Conservation (phyloP, 37 sponge, comb jelly and placozoan species). For the Oscarella lobularis region DNA sequence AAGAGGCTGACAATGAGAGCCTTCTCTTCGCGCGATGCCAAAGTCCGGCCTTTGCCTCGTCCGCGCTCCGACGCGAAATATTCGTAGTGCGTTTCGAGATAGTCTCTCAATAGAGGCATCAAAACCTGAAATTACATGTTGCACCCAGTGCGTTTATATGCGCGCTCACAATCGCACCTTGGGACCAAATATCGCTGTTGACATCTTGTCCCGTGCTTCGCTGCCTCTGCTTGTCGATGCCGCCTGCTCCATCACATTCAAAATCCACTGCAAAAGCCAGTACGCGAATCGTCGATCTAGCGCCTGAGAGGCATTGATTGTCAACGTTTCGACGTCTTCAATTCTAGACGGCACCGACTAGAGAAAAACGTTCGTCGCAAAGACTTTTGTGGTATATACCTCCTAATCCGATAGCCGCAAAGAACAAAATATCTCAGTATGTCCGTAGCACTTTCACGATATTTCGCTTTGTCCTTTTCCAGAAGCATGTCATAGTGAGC, state of each 20-base stretch:
- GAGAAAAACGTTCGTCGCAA: not conserved
- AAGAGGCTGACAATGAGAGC: not conserved
- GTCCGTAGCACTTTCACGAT: not conserved
- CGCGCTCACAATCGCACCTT: not conserved
- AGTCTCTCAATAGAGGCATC: not conserved
- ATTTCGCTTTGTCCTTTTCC: not conserved
- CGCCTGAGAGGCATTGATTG: not conserved
- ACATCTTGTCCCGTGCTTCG: no score
- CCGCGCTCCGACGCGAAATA: not conserved
- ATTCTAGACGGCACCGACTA: not conserved
- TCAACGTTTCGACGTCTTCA: not conserved
- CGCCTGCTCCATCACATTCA: not conserved
- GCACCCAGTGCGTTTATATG: no score
- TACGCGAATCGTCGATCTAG: not conserved
- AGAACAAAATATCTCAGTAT: not conserved
- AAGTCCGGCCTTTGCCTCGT: not conserved
- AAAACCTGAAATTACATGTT: not conserved
- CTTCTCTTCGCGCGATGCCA: not conserved
- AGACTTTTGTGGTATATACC: not conserved
- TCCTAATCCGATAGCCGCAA: not conserved
- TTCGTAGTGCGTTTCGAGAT: not conserved
- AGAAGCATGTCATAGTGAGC: conserved; percentile 5
- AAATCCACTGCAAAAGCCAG: not conserved
- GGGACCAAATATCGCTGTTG: not conserved
- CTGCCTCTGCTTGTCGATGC: no score